Evolutionary conservation across 2,797 vertebrate genomes (phyloP).

Genomic region (Meriones psammophilus): DNA sequence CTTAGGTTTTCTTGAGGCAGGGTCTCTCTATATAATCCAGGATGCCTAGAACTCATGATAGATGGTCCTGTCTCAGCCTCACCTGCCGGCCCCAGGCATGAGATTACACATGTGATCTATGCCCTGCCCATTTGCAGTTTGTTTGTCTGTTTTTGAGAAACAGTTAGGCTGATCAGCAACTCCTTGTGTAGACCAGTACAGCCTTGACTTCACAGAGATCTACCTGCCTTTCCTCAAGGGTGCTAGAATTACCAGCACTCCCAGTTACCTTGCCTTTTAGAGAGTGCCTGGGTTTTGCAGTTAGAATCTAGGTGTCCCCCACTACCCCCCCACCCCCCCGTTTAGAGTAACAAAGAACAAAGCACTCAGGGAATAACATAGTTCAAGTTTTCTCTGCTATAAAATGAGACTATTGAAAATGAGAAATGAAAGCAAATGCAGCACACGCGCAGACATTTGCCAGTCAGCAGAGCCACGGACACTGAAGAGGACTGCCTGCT

Average conservation of each 20-base stretch:
- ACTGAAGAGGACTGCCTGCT: background rate
- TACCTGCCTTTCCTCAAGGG: background rate
- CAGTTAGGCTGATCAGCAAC: background rate
- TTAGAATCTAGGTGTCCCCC: too few relatives aligned
- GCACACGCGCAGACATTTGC: fast-evolving
- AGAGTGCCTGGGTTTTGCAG: background rate
- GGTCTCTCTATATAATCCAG: background rate
- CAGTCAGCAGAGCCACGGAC: background rate
- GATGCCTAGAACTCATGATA: background rate
- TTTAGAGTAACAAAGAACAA: background rate
- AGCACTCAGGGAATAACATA: background rate
- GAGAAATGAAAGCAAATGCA: background rate
- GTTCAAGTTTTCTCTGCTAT: background rate
- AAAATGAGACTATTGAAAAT: background rate
- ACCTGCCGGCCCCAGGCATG: background rate
- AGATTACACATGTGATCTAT: background rate
- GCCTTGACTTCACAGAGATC: background rate
- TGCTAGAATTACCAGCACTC: background rate
- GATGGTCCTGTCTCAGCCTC: background rate
- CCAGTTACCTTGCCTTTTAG: background rate
- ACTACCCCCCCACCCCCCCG: too few relatives aligned
- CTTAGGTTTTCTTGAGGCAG: background rate
- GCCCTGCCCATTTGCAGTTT: background rate
- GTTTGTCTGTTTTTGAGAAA: background rate
- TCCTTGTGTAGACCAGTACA: background rate